These are phyloP conservation scores for Epicampocera succincta DNA, from an alignment of 2,888 invertebrate genomes.

Conservation along the genomic window DNA sequence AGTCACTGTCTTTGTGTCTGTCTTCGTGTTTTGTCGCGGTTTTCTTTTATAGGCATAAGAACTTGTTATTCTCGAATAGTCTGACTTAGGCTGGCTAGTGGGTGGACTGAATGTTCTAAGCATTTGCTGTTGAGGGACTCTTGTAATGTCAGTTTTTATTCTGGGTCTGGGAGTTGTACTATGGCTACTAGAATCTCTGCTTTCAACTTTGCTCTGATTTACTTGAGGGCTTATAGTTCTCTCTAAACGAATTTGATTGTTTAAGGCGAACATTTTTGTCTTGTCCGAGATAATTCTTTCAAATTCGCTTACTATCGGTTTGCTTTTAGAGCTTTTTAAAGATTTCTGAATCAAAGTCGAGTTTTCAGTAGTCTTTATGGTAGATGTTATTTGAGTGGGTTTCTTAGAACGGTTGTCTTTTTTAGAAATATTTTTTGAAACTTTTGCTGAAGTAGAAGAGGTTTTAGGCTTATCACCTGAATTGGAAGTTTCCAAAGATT, in stretches of 20 bases:
- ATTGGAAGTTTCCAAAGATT: not conserved
- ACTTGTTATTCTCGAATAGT: conserved; percentile 68
- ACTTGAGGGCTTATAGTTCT: conserved; percentile 74
- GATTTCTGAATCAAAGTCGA: not conserved
- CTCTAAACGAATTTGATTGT: conserved; percentile 72
- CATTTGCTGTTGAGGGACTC: conserved; percentile 74
- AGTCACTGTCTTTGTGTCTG: conserved; percentile 58
- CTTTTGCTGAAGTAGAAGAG: not conserved
- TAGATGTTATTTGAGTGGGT: not conserved
- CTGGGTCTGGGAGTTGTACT: conserved; percentile 75
- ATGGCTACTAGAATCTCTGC: conserved; percentile 70
- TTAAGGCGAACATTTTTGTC: conserved; percentile 72
- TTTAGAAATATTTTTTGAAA: not conserved
- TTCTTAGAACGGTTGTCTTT: not conserved
- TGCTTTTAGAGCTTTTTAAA: conserved; percentile 6
- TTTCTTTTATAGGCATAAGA: conserved; percentile 68
- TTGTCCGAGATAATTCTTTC: conserved; percentile 52
- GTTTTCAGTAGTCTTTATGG: not conserved
- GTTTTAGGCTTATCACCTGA: not conserved
- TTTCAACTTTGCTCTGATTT: conserved; percentile 65
- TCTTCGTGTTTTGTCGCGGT: conserved; percentile 63
- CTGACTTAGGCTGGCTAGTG: conserved; percentile 65
- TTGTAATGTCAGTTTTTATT: conserved; percentile 76
- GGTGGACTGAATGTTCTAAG: conserved; percentile 74
- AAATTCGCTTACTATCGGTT: not conserved